phyloP scores from a whole-genome alignment of 2,113 vertebrate species.

The Gavia stellata region DNA sequence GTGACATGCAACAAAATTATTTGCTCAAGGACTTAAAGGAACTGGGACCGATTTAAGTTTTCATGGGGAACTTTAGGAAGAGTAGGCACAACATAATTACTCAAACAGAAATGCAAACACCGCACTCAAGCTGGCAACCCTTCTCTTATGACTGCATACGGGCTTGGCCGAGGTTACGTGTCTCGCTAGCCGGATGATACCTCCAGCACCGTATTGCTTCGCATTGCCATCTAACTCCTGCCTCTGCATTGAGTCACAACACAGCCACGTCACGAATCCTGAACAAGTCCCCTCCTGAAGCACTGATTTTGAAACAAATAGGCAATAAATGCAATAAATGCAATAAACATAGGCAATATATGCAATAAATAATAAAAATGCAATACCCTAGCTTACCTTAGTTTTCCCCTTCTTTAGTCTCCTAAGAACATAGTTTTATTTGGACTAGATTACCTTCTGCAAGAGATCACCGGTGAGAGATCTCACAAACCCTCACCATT shows the following conservation, averaged over 20 bases:
- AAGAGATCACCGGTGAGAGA: not conserved
- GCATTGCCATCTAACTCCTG: not conserved
- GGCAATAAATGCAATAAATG: not conserved
- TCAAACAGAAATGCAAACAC: not conserved
- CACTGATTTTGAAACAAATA: not conserved
- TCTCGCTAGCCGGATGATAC: not conserved
- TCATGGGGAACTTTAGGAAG: not conserved
- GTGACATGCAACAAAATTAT: not conserved
- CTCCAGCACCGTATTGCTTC: not conserved
- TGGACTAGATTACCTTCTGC: not conserved
- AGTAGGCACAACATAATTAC: not conserved
- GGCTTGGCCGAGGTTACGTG: accelerated
- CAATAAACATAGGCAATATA: not conserved
- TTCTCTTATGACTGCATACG: not conserved
- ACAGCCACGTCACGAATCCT: accelerated
- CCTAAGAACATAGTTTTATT: not conserved
- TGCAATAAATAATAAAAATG: not conserved
- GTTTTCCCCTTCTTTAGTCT: not conserved
- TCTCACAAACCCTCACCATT: not conserved
- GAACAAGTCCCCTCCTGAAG: not conserved
- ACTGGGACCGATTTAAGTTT: not conserved
- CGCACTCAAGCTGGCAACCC: not conserved
- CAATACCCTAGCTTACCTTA: not conserved
- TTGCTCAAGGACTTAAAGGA: not conserved
- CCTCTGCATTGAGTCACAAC: not conserved